A percentile compares a stretch with the other conserved stretches of the same genome.
Conservation (phyloP, 2,888 invertebrate genomes). For the Invenusta paracnida region DNA sequence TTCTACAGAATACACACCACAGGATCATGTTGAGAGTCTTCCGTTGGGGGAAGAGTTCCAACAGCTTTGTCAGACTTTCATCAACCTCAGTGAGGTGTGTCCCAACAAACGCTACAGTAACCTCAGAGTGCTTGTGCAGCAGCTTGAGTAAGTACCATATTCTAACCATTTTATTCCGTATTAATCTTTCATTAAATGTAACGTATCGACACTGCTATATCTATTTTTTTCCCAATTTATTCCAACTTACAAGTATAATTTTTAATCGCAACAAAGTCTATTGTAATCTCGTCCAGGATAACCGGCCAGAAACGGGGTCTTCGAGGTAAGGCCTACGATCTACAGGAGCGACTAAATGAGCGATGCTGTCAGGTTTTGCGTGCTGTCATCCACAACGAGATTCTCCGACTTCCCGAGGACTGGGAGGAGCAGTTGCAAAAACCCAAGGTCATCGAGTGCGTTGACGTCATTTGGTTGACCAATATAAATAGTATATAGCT, state of each 20-base stretch:
- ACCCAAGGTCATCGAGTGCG: not conserved
- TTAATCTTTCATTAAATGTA: no score
- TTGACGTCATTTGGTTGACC: no score
- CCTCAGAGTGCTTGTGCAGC: not conserved
- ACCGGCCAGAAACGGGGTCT: not conserved
- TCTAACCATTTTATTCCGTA: no score
- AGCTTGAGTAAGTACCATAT: not conserved
- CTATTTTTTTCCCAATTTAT: no score
- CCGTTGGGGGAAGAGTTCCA: slow-evolving; percentile 31
- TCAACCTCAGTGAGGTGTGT: not conserved
- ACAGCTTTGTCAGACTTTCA: slow-evolving; percentile 1
- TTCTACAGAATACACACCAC: slow-evolving; percentile 23
- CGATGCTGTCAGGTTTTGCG: slow-evolving; percentile 7
- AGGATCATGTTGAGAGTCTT: not conserved
- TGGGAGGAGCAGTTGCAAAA: slow-evolving; percentile 26
- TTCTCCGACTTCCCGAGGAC: slow-evolving; percentile 30
- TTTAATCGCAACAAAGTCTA: no score
- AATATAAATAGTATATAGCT: no score
- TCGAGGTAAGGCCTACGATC: not conserved
- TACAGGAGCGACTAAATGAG: slow-evolving; percentile 11
- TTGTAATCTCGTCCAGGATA: no score
- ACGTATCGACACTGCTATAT: no score
- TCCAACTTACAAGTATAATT: no score
- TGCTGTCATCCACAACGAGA: slow-evolving; percentile 34
- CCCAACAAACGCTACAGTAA: not conserved